These are phyloP conservation scores for Darevskia mixta DNA, from an alignment of 2,797 vertebrate species.

Conservation along the genomic window DNA sequence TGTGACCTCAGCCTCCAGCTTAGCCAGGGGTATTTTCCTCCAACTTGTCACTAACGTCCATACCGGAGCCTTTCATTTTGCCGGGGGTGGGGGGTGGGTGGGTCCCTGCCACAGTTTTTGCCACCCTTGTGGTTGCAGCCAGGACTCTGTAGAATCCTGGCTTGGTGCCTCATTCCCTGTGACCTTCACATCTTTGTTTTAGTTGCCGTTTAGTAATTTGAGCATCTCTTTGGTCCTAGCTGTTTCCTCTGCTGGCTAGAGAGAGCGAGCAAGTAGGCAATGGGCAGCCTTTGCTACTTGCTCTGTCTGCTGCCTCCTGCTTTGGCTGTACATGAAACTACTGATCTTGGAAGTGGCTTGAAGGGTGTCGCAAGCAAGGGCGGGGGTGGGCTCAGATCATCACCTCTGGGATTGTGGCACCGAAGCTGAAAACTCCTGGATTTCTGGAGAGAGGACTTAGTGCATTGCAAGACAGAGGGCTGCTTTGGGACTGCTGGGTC, in stretches of 20 bases:
- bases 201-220: conserved; percentile 26
- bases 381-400: neutral
- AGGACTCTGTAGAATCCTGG: neutral
- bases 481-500: neutral
- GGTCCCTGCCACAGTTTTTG: neutral
- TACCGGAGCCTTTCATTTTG: neutral
- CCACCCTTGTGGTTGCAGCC: neutral
- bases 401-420: neutral
- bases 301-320: neutral
- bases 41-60: neutral
- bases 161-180: neutral
- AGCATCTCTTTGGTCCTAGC: conserved; percentile 16
- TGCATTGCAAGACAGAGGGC: neutral
- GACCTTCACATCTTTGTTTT: conserved; percentile 31
- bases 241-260: neutral
- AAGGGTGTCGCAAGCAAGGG: neutral
- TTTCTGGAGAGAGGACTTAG: neutral
- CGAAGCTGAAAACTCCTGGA: neutral
- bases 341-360: neutral
- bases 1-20: neutral
- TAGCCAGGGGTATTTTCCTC: neutral
- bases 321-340: neutral
- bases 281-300: neutral
- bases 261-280: neutral
- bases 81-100: neutral